Conservation (phyloP, 2,888 invertebrate genomes). For the Yponomeuta malinellus region DNA sequence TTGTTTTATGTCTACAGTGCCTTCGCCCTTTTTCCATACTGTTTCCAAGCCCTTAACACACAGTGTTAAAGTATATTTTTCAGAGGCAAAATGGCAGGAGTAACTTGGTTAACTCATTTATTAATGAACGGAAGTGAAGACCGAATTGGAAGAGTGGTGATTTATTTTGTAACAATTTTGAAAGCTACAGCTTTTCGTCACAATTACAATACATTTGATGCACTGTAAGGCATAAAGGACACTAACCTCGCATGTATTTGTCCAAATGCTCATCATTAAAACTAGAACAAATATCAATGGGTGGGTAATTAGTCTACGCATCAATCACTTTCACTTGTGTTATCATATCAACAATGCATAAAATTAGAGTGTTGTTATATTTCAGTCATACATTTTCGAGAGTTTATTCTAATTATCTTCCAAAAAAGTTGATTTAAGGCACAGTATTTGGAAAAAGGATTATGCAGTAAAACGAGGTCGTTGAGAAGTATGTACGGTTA, state of each 20-base stretch:
- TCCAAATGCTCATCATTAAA: too few relatives aligned
- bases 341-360: too few relatives aligned
- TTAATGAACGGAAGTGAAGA: slow-evolving; percentile 30
- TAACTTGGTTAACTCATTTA: slow-evolving; percentile 24
- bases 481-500: too few relatives aligned
- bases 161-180: slow-evolving; percentile 12
- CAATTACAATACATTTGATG: neutral
- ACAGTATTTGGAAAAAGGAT: too few relatives aligned
- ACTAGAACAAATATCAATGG: too few relatives aligned
- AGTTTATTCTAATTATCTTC: too few relatives aligned
- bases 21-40: neutral
- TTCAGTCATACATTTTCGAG: too few relatives aligned
- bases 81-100: neutral
- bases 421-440: neutral
- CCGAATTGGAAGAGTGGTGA: slow-evolving; percentile 3
- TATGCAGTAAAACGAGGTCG: too few relatives aligned
- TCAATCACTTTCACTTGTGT: too few relatives aligned
- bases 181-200: neutral
- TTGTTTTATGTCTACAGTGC: slow-evolving; percentile 26
- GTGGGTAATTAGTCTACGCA: too few relatives aligned
- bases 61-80: neutral
- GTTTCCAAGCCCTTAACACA: neutral
- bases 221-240: neutral
- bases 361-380: too few relatives aligned
- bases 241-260: neutral